Evolutionary conservation across 2,797 vertebrate genomes (phyloP), one percentile per base, ranked within the genome.

Genomic region (Sebastes matsubarae): DNA sequence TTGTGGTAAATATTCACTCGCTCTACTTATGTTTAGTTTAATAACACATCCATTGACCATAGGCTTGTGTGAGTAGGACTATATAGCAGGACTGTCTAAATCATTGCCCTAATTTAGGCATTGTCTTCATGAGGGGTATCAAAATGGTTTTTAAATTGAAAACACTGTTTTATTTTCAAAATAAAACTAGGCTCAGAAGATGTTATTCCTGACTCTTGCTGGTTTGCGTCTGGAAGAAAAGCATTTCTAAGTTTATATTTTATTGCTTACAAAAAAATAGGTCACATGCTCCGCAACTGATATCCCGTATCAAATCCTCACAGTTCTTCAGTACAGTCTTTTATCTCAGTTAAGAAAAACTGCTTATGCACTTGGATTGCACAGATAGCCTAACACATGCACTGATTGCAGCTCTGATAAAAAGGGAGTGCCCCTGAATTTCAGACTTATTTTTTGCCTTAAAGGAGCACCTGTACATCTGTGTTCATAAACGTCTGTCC

Each of bases 401-500:
- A 79, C 12, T 66, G 36, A 81, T 14, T 73, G 70, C 38, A 58
- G 57, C 75, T 69, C 30, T 72, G 69, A 86, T 77, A 77, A 85
- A 82, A 81, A 72, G n/a, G 13, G 34, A 86, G 54, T 61, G 66
- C 50, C 54, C 67, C 50, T 75, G 46, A 66, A 84, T 6, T 71
- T 75, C 55, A 36, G 22, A 63, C 66, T 70, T 55, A 13, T 61
- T 72, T 18, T 22, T 68, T 79, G 67, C 76, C 74, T 82, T 61
- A 60, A 18, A 82, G 80, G n/a, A 82, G 74, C 63, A 74, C 29
- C 69, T 71, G 68, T 80, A 59, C 46, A 82, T 61, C 60, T 79
- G 81, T 68, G 69, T 79, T 86, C 73, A 72, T 80, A 74, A 80
- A 83, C 20, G 29, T 71, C 46, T 87, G 80, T 84, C 82, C 82